Base-by-base conservation (phyloP, 2,113 vertebrate genomes). In the Malurus melanocephalus region DNA sequence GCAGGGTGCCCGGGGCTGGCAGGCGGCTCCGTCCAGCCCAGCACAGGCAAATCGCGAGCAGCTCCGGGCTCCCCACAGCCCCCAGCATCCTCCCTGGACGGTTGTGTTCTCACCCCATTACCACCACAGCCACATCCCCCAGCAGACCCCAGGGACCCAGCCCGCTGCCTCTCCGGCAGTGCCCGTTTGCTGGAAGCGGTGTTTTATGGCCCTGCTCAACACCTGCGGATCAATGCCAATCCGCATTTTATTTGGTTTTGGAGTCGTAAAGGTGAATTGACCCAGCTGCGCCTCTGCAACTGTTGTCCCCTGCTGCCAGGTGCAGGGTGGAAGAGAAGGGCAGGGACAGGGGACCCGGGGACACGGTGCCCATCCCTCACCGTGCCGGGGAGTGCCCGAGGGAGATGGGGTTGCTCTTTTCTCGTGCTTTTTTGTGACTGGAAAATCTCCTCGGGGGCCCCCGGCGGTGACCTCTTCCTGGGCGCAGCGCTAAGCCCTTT, bases 401-500 rank as follows among this genome's bases (percentile, higher is more conserved):
- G 79, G 86, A 78, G 68, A 35, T 3, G n/a, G 76, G 84, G 94
- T 93, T 96, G 95, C 95, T 96, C 95, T 96, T 96, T 96, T 96
- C 93, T 94, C 61, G 19, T 4, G 20, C 88, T 92, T 95, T 94
- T 94, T 96, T 95, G 89, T 89, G 81, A 80, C 73, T 35, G 1
- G 69, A 61, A 89, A 94, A 95, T 93, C 95, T 94, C 81, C 56
- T 32, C 30, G 20, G 91, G 85, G 86, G 91, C 83, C 89, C 67
- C 91, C 43, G 7, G 72, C 2, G 4, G 73, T 95, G 95, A 96
- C 95, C 95, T 95, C 89, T 94, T 92, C 92, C 95, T 84, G 86
- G 72, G 95, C 40, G 48, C 73, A 66, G 92, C 79, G 4, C 94
- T 96, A 96, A 96, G 6, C 88, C 92, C 92, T 96, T 96, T 96